Conservation (phyloP, 1,140 invertebrate genomes). For the Chymomyza costata region DNA sequence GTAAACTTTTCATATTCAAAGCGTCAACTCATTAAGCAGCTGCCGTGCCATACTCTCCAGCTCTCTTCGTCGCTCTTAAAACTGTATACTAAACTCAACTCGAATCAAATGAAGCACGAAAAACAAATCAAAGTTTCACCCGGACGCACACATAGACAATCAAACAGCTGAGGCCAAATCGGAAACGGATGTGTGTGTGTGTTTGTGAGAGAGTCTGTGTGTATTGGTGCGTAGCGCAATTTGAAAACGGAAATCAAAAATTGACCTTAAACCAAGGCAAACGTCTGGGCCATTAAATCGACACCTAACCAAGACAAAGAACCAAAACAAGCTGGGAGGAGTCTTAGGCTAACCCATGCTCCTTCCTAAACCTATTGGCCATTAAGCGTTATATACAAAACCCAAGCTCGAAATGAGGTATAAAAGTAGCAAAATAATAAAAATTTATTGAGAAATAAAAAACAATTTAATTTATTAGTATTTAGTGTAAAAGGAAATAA, state of each 20-base stretch:
- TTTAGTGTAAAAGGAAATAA: conserved; percentile 71
- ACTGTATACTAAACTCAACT: conserved; percentile 49
- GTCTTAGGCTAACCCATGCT: too few relatives aligned
- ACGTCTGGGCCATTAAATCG: conserved; percentile 63
- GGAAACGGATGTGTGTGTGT: conserved; percentile 63
- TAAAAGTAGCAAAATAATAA: conserved; percentile 73
- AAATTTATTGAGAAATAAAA: conserved; percentile 74
- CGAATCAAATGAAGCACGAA: conserved; percentile 69
- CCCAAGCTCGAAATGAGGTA: conserved; percentile 51
- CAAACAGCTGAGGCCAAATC: conserved; percentile 19
- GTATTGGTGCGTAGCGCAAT: conserved; percentile 66
- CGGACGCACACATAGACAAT: conserved; percentile 6
- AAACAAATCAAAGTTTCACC: conserved; percentile 65
- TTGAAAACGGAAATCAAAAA: conserved; percentile 71
- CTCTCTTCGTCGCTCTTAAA: too few relatives aligned
- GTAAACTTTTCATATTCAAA: conserved; percentile 69
- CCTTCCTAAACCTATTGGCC: too few relatives aligned
- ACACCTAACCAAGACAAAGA: conserved; percentile 40
- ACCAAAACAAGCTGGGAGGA: conserved; percentile 20
- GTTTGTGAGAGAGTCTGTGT: too few relatives aligned
- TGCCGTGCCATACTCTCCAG: too few relatives aligned
- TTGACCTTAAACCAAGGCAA: conserved; percentile 59
- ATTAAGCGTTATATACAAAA: too few relatives aligned
- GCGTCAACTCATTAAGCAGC: conserved; percentile 70
- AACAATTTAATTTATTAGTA: conserved; percentile 74